phyloP scores from a whole-genome alignment of 2,113 vertebrate species.

The Lipotes vexillifer region DNA sequence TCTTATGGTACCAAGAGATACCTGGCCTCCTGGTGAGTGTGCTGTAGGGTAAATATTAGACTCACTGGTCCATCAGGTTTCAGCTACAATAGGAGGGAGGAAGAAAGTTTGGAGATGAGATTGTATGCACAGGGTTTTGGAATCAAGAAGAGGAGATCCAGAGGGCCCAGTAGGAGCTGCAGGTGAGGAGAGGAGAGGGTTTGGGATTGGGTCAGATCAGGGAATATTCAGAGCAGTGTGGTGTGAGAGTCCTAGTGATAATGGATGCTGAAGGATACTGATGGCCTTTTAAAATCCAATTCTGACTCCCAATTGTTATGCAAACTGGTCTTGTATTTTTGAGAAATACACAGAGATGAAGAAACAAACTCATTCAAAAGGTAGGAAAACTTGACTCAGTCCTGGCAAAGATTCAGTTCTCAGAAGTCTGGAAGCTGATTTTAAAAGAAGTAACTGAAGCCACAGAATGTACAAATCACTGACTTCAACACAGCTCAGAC shows the following conservation, averaged over 20 bases:
- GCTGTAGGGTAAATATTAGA: not conserved
- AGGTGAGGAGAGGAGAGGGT: not conserved
- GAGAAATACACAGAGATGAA: conserved; percentile 26
- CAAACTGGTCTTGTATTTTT: not conserved
- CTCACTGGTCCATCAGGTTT: not conserved
- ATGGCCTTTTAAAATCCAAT: not conserved
- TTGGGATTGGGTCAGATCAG: not conserved
- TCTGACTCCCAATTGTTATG: not conserved
- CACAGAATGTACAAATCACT: conserved; percentile 52
- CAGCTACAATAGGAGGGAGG: not conserved
- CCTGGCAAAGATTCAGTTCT: conserved; percentile 38
- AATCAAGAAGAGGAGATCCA: not conserved
- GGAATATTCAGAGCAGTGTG: not conserved
- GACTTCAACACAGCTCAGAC: conserved; percentile 41
- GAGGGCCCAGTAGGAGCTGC: not conserved
- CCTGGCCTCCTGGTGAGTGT: not conserved
- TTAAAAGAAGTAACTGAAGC: conserved; percentile 49
- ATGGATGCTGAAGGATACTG: not conserved
- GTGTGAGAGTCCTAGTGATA: not conserved
- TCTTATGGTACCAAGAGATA: not conserved
- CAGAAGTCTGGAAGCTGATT: conserved; percentile 51
- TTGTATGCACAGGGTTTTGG: not conserved
- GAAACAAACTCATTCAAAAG: conserved; percentile 27
- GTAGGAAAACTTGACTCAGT: conserved; percentile 56
- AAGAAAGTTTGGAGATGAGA: not conserved